These are phyloP conservation scores for Trichoplusia ni DNA, from an alignment of 1,140 invertebrate species.

Conservation along the genomic window DNA sequence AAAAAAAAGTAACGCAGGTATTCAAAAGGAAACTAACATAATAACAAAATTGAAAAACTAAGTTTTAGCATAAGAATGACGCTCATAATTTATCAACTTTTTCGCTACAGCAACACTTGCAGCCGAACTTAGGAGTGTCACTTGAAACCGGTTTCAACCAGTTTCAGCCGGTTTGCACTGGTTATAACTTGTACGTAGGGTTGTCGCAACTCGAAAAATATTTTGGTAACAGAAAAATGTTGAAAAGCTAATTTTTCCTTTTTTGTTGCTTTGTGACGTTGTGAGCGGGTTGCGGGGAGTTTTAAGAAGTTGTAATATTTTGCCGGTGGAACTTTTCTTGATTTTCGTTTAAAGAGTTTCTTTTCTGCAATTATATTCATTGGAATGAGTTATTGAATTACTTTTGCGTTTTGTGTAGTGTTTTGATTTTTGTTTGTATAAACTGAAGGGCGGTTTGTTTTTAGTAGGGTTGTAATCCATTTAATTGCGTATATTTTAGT, in stretches of 20 bases:
- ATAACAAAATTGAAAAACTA: neutral
- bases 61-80: neutral
- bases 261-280: neutral
- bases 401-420: too few relatives aligned
- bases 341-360: too few relatives aligned
- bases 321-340: too few relatives aligned
- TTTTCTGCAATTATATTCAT: too few relatives aligned
- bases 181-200: neutral
- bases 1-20: neutral
- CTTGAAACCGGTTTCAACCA: slow-evolving; percentile 15
- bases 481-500: too few relatives aligned
- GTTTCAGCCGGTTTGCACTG: too few relatives aligned
- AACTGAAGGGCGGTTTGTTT: too few relatives aligned
- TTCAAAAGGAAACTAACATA: neutral
- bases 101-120: neutral
- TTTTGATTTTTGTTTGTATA: too few relatives aligned
- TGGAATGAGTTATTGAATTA: too few relatives aligned
- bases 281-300: too few relatives aligned
- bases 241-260: neutral
- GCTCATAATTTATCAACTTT: neutral
- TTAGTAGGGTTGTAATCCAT: too few relatives aligned
- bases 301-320: neutral
- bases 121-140: slow-evolving; percentile 6
- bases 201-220: too few relatives aligned
- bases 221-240: neutral